These are phyloP conservation scores for Galemys pyrenaicus DNA, from an alignment of 2,113 vertebrate genomes.

Conservation along the genomic window DNA sequence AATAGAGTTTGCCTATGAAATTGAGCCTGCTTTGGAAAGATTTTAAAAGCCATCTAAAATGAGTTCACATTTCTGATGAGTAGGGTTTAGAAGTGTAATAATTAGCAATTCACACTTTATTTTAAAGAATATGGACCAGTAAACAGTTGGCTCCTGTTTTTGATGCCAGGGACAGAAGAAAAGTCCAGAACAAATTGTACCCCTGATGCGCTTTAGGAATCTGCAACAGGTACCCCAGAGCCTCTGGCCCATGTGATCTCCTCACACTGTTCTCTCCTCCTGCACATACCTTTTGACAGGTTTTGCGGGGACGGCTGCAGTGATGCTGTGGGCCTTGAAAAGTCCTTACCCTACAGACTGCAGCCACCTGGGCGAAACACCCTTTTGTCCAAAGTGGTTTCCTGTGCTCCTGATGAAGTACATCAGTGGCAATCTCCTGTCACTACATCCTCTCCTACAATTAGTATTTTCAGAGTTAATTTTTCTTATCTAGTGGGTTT, in stretches of 20 bases:
- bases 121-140: background rate
- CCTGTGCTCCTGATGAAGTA: background rate
- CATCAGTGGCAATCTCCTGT: background rate
- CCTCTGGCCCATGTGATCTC: background rate
- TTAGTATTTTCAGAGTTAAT: conserved; percentile 1
- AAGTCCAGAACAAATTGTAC: background rate
- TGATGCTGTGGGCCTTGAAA: background rate
- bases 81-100: background rate
- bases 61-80: background rate
- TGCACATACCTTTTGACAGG: background rate
- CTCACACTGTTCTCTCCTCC: background rate
- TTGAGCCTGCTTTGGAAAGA: background rate
- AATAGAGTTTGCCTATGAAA: background rate
- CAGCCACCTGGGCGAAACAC: background rate
- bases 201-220: background rate
- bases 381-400: background rate
- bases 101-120: background rate
- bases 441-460: background rate
- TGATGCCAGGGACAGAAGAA: background rate
- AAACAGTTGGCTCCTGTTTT: background rate
- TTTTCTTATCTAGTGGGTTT: background rate
- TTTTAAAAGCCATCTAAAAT: background rate
- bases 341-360: background rate
- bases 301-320: background rate
- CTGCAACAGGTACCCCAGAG: background rate